phyloP scores from a whole-genome alignment of 2,797 vertebrate genomes.

The Onychomys leucogaster region DNA sequence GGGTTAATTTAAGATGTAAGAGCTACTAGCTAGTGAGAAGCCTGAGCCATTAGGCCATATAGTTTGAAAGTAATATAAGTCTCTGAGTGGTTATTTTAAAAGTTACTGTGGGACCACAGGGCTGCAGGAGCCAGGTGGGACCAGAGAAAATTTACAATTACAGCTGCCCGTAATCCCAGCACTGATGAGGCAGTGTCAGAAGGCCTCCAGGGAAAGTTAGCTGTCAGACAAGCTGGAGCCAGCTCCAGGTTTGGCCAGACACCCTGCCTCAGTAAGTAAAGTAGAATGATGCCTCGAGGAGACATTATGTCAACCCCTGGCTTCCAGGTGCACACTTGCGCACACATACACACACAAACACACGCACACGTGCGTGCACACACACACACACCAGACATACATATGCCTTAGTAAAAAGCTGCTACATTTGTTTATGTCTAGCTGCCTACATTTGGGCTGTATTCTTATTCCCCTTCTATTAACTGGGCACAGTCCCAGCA shows the following conservation, averaged over 20 bases:
- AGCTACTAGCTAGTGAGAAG: too few species aligned
- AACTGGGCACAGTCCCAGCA: neutral
- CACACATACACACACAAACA: neutral
- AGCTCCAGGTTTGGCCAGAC: neutral
- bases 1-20: too few species aligned
- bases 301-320: fast-evolving
- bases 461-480: neutral
- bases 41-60: too few species aligned
- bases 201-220: neutral
- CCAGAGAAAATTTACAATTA: too few species aligned
- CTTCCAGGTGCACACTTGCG: neutral
- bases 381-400: neutral
- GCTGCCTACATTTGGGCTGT: neutral
- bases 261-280: neutral
- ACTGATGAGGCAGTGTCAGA: neutral
- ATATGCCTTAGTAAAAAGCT: neutral
- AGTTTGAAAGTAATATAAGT: too few species aligned
- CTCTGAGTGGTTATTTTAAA: too few species aligned
- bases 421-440: neutral
- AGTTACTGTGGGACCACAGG: too few species aligned
- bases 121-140: too few species aligned
- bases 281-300: too few species aligned
- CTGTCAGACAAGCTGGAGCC: neutral
- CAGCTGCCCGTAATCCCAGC: neutral
- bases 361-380: too few species aligned